Base-by-base conservation (phyloP, 2,113 vertebrate species). In the Rhipidura dahli region DNA sequence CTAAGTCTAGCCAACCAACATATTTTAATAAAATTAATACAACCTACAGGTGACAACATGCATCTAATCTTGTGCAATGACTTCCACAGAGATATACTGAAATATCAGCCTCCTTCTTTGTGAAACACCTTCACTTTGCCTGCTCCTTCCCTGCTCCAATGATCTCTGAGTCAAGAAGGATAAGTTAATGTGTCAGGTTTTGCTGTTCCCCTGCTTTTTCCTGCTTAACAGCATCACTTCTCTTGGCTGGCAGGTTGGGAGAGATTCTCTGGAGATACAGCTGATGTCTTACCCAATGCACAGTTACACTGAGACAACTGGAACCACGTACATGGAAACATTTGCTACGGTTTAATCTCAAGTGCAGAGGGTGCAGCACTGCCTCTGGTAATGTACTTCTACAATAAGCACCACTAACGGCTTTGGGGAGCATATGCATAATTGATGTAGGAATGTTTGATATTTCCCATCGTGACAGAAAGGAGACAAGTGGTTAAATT, bases 401-500 rank as follows among this genome's bases (percentile, higher is more conserved):
- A 63, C 84, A 93, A 42, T 42, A 83, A 90, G 64, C 51, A 78
- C 8, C 47, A 51, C 85, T 59, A 90, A 73, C 19, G 70, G 61
- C 79, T 83, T 56, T 64, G 69, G 79, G 69, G 33, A 95, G 51
- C 27, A 7, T 6, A 44, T 14, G 51, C 90, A 49, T 88, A 81
- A 86, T 27, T 66, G 40, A 51, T 84, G 51, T 72, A 78, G 60
- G 90, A 90, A 45, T 6, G 26, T 60, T 89, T 90, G 90, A 15
- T 95, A 64, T 68, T 93, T 90, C 79, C 92, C 71, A 76, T 81
- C 0, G 5, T 83, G 79, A 92, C 79, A 77, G 64, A 89, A 73
- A 63, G 78, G 30, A 94, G 79, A 86, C 60, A 87, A 93, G 70
- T 87, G 49, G 81, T 87, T 96, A 94, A 95, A 89, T 92, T 87